Evolutionary conservation across 2,113 vertebrate genomes (phyloP), one percentile per base, ranked within the genome.

Genomic region (Megaceryle maxima): DNA sequence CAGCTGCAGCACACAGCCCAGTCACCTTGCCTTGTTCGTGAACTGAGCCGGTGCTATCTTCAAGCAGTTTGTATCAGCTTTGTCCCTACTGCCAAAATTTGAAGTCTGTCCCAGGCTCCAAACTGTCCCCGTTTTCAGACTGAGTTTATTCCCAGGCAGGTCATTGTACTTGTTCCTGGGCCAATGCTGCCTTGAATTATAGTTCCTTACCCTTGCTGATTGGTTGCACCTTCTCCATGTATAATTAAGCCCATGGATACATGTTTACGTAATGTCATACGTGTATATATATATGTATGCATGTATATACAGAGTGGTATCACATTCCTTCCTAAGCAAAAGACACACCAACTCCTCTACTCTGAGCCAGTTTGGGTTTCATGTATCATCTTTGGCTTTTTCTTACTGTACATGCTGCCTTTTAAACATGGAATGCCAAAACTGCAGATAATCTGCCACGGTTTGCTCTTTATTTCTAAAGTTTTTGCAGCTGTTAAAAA

Each of bases 341-440:
- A 70, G 11, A 41, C 41, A 35, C 5, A 44, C 35, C 50, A 69
- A 0, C 11, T 66, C 5, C 14, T 64, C 76, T 44, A 50, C 5
- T 28, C 5, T 18, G 26, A 26, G 14, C 8, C 0, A 0, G 2
- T 13, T 43, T 74, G 75, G 51, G 7, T 53, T 88, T 75, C 75
- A 39, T 33, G 3, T n/a, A 17, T 64, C 15, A 35, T 35, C 51
- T 19, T 59, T n/a, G 33, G 25, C 67, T 88, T 88, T 37, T 83
- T 37, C 26, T 11, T 51, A 51, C 10, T 72, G 16, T 20, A 11
- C 48, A 37, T 67, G 46, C 56, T 39, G 25, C 44, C 13, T 57
- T 77, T 90, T 37, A 66, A 78, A 74, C 10, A 4, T 3, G 3
- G 28, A 37, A 51, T 28, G 41, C 9, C 7, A 29, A 84, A 84